Conservation (phyloP, 2,113 vertebrate genomes). For the Plotosus lineatus region DNA sequence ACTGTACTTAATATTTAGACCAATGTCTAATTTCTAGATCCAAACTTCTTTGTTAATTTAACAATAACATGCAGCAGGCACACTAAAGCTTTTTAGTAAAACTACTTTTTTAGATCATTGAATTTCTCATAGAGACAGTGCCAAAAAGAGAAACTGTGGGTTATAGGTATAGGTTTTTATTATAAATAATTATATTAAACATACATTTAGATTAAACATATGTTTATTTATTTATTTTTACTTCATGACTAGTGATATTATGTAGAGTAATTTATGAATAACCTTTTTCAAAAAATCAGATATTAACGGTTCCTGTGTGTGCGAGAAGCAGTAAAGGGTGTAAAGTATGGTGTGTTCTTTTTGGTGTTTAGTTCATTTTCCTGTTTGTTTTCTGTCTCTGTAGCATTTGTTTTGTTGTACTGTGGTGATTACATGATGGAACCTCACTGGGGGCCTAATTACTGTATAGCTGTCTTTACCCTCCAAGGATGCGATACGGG, state of each 20-base stretch:
- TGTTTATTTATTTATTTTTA: background rate
- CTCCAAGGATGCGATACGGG: constrained; percentile 47
- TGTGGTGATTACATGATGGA: constrained; percentile 55
- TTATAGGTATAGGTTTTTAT: background rate
- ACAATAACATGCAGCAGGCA: too few relatives aligned
- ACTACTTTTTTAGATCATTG: background rate
- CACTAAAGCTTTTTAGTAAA: background rate
- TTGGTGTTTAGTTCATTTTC: constrained; percentile 6
- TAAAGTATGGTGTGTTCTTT: background rate
- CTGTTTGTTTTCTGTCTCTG: constrained; percentile 48
- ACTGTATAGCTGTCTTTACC: constrained; percentile 44
- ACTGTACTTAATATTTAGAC: too few relatives aligned
- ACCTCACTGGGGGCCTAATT: constrained; percentile 57
- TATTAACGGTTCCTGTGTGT: background rate
- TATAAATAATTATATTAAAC: background rate
- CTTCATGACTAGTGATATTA: background rate
- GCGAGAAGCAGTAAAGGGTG: background rate
- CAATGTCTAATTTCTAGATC: too few relatives aligned
- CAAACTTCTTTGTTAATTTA: too few relatives aligned
- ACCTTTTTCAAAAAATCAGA: background rate
- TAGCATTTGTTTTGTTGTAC: constrained; percentile 56
- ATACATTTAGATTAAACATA: background rate
- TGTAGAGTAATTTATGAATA: background rate
- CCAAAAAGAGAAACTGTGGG: background rate
- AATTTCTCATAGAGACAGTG: background rate